phyloP scores from a whole-genome alignment of 2,113 vertebrate genomes.

The Columba livia region DNA sequence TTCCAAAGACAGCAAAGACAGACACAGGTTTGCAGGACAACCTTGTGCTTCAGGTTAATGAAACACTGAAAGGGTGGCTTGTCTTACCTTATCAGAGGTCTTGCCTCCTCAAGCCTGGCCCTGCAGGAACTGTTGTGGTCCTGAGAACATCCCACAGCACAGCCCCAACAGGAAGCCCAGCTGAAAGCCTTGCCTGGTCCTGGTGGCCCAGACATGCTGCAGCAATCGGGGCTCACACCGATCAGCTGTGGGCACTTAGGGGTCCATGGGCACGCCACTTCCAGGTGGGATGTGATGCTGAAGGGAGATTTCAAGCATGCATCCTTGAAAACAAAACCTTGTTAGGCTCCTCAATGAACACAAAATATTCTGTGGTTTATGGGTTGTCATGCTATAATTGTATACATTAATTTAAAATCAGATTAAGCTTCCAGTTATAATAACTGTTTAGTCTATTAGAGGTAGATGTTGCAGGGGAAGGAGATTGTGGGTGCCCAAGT shows the following conservation, averaged over 20 bases:
- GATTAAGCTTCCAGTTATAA: neutral
- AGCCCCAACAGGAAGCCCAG: neutral
- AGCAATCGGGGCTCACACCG: neutral
- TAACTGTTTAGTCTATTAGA: neutral
- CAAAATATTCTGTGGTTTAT: neutral
- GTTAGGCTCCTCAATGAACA: neutral
- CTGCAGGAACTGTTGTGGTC: fast-evolving
- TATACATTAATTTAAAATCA: neutral
- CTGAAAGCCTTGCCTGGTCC: neutral
- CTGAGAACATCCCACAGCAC: neutral
- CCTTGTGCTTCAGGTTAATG: neutral
- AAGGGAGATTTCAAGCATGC: neutral
- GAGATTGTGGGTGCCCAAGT: neutral
- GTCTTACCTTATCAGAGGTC: neutral
- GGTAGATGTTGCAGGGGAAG: neutral
- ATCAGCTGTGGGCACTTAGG: neutral
- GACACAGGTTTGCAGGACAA: fast-evolving
- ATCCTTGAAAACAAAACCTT: neutral
- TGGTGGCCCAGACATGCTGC: neutral
- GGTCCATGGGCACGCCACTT: neutral
- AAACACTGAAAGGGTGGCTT: neutral
- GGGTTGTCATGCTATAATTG: neutral
- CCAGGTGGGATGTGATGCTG: neutral
- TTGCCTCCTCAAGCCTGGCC: neutral
- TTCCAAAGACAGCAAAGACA: neutral